phyloP scores from a whole-genome alignment of 2,888 invertebrate genomes.

The Serrognathus titanus region DNA sequence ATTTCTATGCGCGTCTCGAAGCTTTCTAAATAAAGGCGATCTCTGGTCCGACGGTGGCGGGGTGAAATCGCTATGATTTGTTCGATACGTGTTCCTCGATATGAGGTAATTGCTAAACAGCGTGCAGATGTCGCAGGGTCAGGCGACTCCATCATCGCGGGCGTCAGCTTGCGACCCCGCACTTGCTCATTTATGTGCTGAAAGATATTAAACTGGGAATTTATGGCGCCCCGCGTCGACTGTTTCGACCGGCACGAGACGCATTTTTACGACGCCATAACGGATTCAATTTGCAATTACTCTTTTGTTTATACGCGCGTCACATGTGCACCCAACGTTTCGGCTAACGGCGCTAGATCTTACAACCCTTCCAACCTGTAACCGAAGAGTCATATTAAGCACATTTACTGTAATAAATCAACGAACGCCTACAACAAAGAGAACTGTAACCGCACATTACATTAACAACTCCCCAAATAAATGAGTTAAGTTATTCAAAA shows the following conservation, averaged over 20 bases:
- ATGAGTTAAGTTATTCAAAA: too few relatives aligned
- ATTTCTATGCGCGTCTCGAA: slow-evolving; percentile 48
- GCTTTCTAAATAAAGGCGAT: slow-evolving; percentile 40
- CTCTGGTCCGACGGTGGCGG: slow-evolving; percentile 33
- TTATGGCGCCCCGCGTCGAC: slow-evolving; percentile 38
- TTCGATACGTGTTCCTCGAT: slow-evolving; percentile 43
- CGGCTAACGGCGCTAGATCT: not conserved
- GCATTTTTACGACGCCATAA: slow-evolving; percentile 31
- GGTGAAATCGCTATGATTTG: slow-evolving; percentile 47
- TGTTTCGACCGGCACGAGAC: slow-evolving; percentile 32
- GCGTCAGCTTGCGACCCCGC: slow-evolving; percentile 50
- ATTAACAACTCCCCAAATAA: too few relatives aligned
- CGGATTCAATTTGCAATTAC: slow-evolving; percentile 34
- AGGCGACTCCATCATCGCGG: slow-evolving; percentile 42
- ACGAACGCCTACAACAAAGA: too few relatives aligned
- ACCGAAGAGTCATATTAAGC: too few relatives aligned
- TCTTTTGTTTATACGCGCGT: slow-evolving; percentile 31
- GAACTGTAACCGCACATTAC: too few relatives aligned
- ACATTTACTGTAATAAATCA: too few relatives aligned
- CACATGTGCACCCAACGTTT: slow-evolving; percentile 15
- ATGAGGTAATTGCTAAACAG: slow-evolving; percentile 40
- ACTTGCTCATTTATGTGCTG: slow-evolving; percentile 43
- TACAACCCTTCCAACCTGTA: not conserved
- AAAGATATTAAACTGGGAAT: slow-evolving; percentile 50
- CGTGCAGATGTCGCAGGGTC: slow-evolving; percentile 44